A percentile compares a stretch with the other conserved stretches of the same genome.
phyloP scores from a whole-genome alignment of 92 coral and sea anemone species.

The Plumapathes pennacea region DNA sequence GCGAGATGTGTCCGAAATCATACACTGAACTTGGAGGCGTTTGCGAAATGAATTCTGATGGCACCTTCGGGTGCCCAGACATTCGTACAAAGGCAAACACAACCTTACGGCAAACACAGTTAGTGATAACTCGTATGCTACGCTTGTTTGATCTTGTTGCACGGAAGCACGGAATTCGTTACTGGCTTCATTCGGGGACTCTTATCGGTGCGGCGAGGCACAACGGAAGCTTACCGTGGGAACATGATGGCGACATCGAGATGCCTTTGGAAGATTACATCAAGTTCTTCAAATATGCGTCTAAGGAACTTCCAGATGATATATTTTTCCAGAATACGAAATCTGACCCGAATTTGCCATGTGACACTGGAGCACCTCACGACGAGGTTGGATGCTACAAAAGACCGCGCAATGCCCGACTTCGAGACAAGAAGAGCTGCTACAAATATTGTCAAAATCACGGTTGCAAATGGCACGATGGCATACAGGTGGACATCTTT shows the following conservation, averaged over 20 bases:
- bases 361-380: conserved; percentile 7
- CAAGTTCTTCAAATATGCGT: conserved; percentile 10
- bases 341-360: conserved; percentile 31
- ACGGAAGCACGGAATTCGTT: conserved; percentile 20
- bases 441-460: conserved; percentile 26
- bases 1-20: conserved; percentile 63
- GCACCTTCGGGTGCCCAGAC: conserved; percentile 49
- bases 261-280: conserved; percentile 39
- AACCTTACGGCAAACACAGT: conserved; percentile 15
- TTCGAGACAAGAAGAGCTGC: conserved; percentile 36
- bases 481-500: conserved; percentile 38
- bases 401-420: conserved; percentile 34
- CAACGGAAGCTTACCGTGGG: conserved; percentile 43
- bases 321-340: conserved; percentile 46
- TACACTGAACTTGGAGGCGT: conserved; percentile 62
- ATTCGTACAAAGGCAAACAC: conserved; percentile 12
- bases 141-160: conserved; percentile 34
- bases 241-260: conserved; percentile 24
- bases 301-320: conserved; percentile 31
- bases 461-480: conserved; percentile 50
- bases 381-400: conserved; percentile 16
- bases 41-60: too few relatives aligned
- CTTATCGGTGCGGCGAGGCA: conserved; percentile 45
- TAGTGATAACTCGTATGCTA: conserved; percentile 27
- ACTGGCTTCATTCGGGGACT: conserved; percentile 36